phyloP scores from a whole-genome alignment of 1,140 invertebrate genomes.

The Micrasema longulum region DNA sequence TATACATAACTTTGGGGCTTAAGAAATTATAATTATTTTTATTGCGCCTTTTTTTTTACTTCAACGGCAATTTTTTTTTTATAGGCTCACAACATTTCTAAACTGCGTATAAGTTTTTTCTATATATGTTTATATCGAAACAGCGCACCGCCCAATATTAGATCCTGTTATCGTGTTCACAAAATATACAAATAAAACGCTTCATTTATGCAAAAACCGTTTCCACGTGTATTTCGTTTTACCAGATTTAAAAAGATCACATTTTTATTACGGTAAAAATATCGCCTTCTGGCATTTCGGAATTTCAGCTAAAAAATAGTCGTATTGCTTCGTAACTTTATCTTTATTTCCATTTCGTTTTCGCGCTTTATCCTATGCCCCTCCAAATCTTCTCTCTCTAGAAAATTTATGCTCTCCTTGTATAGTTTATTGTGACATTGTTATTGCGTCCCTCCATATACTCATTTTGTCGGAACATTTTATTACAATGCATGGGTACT shows the following conservation, averaged over 20 bases:
- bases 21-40: too few species aligned
- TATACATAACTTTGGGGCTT: too few species aligned
- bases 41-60: too few species aligned
- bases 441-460: slow-evolving; percentile 18
- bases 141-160: neutral
- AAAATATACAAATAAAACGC: slow-evolving; percentile 23
- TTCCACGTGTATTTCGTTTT: slow-evolving; percentile 22
- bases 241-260: slow-evolving; percentile 30
- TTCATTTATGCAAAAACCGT: slow-evolving; percentile 18
- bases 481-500: slow-evolving; percentile 10
- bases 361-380: slow-evolving; percentile 12
- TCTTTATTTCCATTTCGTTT: slow-evolving; percentile 31
- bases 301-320: slow-evolving; percentile 25
- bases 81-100: too few species aligned
- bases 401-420: slow-evolving; percentile 13
- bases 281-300: slow-evolving; percentile 17
- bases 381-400: slow-evolving; percentile 6
- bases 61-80: too few species aligned
- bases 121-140: too few species aligned
- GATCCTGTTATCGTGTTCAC: slow-evolving; percentile 2
- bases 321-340: slow-evolving; percentile 25
- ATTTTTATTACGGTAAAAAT: slow-evolving; percentile 37
- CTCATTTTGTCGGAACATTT: slow-evolving; percentile 22
- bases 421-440: slow-evolving; percentile 31
- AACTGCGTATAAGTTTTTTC: too few species aligned